A percentile compares a stretch with the other conserved stretches of the same genome.
Evolutionary conservation across 2,113 vertebrate genomes (phyloP).

Genomic region (Paramormyrops kingsleyae): DNA sequence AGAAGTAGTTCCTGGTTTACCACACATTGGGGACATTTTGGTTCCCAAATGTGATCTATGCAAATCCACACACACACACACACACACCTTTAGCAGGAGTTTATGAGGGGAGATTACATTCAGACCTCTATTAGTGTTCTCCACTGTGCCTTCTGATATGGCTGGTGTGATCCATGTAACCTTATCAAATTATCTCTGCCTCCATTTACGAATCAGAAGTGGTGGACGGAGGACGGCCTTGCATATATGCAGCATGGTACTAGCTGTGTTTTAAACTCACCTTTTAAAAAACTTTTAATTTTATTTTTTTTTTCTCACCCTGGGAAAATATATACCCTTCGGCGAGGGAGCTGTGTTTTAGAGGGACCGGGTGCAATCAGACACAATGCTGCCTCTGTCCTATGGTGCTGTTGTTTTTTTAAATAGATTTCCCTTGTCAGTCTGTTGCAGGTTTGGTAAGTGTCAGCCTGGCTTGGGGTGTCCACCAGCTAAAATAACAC

Average conservation of each 20-base stretch:
- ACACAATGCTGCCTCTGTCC: not conserved
- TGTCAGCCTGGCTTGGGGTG: not conserved
- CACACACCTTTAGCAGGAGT: not conserved
- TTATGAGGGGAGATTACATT: not conserved
- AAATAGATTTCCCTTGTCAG: not conserved
- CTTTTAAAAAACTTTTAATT: not conserved
- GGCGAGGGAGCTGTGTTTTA: not conserved
- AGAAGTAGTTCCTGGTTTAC: too few species aligned
- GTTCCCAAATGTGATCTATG: too few species aligned
- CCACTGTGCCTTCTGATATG: not conserved
- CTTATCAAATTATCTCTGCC: not conserved
- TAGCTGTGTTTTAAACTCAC: not conserved
- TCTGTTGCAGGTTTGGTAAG: not conserved
- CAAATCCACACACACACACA: not conserved
- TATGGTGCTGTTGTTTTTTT: not conserved
- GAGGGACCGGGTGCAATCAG: not conserved
- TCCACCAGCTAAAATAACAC: not conserved
- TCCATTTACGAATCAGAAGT: not conserved
- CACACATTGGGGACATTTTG: too few species aligned
- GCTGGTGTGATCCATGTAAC: not conserved
- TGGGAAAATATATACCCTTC: not conserved
- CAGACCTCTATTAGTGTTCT: not conserved
- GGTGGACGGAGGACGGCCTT: not conserved
- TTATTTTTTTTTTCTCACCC: not conserved
- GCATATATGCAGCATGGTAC: not conserved